phyloP scores from a whole-genome alignment of 1,140 invertebrate species.

The Arion vulgaris region DNA sequence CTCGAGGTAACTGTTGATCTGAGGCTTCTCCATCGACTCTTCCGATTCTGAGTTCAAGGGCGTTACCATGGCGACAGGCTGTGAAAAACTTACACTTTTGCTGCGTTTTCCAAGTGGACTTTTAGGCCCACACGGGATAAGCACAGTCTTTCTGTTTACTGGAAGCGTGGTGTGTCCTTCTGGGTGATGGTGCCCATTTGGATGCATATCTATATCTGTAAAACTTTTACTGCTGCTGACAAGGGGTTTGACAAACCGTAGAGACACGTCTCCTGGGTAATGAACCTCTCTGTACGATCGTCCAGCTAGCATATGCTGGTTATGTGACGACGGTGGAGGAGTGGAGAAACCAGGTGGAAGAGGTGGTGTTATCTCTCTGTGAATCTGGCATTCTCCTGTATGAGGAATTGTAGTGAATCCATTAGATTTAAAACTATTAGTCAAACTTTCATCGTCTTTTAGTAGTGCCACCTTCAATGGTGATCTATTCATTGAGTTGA shows the following conservation, averaged over 20 bases:
- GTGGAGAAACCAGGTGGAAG: background rate
- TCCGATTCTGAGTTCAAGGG: conserved; percentile 63
- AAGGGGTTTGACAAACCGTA: conserved; percentile 32
- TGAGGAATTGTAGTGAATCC: conserved; percentile 32
- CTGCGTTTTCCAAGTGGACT: conserved; percentile 47
- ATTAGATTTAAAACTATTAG: conserved; percentile 22
- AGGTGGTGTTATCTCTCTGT: background rate
- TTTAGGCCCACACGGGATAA: conserved; percentile 42
- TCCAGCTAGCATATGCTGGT: conserved; percentile 37
- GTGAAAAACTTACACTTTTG: conserved; percentile 65
- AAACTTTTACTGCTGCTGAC: background rate
- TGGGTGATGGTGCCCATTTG: conserved; percentile 38
- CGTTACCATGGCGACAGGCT: conserved; percentile 65
- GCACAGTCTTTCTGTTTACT: conserved; percentile 36
- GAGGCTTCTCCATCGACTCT: conserved; percentile 51
- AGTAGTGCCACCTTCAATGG: conserved; percentile 60
- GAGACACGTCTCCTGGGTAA: conserved; percentile 39
- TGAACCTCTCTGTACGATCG: conserved; percentile 36
- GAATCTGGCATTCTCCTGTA: conserved; percentile 10
- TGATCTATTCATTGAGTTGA: conserved; percentile 63
- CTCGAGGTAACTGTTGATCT: background rate
- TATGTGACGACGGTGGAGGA: conserved; percentile 27
- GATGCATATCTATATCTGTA: background rate
- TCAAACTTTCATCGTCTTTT: conserved; percentile 48
- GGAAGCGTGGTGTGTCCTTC: conserved; percentile 49